phyloP scores from a whole-genome alignment of 2,797 vertebrate genomes.

The Muscicapa striata region DNA sequence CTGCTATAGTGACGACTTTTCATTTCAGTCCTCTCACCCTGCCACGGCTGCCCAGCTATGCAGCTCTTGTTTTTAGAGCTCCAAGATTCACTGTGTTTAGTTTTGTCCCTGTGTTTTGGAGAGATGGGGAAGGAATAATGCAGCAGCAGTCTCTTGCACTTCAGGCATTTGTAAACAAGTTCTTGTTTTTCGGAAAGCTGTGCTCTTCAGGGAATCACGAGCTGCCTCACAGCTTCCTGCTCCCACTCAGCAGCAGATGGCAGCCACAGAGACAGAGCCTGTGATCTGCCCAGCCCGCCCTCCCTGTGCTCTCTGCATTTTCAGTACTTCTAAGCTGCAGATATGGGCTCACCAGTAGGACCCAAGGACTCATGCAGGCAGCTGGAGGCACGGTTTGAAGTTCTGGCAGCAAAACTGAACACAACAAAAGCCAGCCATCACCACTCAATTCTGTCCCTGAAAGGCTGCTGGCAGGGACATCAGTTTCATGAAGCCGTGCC shows the following conservation, averaged over 20 bases:
- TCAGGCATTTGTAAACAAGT: not conserved
- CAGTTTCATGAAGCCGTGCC: not conserved
- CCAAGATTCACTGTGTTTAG: not conserved
- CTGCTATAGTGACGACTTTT: not conserved
- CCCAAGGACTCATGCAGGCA: not conserved
- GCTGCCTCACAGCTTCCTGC: not conserved
- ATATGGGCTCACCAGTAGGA: rapidly evolving
- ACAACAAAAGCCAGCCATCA: not conserved
- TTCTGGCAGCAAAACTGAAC: not conserved
- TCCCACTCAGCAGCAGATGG: conserved; percentile 4
- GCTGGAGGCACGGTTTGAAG: not conserved
- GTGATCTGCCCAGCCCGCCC: not conserved
- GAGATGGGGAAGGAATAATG: not conserved
- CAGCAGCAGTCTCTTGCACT: not conserved
- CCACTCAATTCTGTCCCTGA: not conserved
- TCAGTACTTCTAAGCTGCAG: not conserved
- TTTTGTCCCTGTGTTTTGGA: not conserved
- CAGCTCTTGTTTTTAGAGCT: not conserved
- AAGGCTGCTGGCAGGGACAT: not conserved
- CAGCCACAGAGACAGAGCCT: not conserved
- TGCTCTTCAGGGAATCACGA: not conserved
- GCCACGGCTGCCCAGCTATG: not conserved
- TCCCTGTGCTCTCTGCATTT: not conserved
- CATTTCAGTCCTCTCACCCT: not conserved
- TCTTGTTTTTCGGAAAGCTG: not conserved